These are phyloP conservation scores for Diplazon laetatorius DNA, from an alignment of 2,888 invertebrate genomes.

Conservation along the genomic window DNA sequence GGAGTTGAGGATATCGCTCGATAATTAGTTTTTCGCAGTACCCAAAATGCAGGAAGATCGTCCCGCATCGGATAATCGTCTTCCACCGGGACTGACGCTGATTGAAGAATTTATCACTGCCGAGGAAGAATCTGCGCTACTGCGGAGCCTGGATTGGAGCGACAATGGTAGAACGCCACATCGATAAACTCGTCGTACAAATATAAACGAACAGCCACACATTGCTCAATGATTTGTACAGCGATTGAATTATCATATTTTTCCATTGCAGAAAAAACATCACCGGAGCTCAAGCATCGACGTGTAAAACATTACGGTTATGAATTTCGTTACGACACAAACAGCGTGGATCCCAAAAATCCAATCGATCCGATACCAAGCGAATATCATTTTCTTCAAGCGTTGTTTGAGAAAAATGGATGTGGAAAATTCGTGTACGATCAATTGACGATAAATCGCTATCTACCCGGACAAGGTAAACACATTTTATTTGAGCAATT, in stretches of 20 bases:
- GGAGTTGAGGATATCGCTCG: too few relatives aligned
- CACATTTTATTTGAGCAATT: not conserved
- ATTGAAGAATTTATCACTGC: conserved; percentile 88
- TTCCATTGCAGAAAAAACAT: conserved; percentile 64
- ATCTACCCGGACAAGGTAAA: conserved; percentile 91
- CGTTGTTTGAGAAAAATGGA: conserved; percentile 83
- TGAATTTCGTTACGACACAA: conserved; percentile 94
- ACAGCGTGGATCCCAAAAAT: conserved; percentile 90
- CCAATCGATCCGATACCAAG: conserved; percentile 89
- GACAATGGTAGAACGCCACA: conserved; percentile 71
- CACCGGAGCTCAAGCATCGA: conserved; percentile 88
- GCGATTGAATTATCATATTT: too few relatives aligned
- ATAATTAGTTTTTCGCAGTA: conserved; percentile 4
- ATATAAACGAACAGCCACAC: too few relatives aligned
- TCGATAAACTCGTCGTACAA: too few relatives aligned
- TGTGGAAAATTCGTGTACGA: conserved; percentile 86
- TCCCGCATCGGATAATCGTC: conserved; percentile 70
- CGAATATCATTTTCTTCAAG: conserved; percentile 87
- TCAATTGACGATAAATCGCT: conserved; percentile 93
- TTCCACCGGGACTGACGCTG: conserved; percentile 89
- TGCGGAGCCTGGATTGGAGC: conserved; percentile 85
- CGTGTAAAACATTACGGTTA: conserved; percentile 96
- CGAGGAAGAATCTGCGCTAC: conserved; percentile 87
- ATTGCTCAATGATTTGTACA: too few relatives aligned
- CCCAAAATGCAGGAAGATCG: not conserved